Conservation (phyloP, 1,140 invertebrate species). For the Macrobrachium nipponense region DNA sequence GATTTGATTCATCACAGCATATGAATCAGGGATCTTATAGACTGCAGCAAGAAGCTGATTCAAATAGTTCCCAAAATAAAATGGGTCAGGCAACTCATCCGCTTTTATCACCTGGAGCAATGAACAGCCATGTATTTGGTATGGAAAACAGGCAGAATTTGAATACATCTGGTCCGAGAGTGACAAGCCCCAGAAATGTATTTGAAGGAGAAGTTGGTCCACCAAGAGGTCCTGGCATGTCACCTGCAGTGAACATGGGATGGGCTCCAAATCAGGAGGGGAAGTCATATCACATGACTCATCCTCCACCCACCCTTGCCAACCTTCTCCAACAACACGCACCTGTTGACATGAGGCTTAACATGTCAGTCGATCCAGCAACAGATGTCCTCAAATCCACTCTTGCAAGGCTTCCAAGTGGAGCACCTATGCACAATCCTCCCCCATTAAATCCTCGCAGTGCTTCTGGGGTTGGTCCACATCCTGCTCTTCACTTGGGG, state of each 20-base stretch:
- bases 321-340: conserved; percentile 48
- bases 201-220: conserved; percentile 46
- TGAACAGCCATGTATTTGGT: conserved; percentile 43
- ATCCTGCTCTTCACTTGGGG: conserved; percentile 33
- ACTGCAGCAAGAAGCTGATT: conserved; percentile 32
- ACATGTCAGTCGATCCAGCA: conserved; percentile 28
- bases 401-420: conserved; percentile 35
- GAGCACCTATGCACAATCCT: conserved; percentile 38
- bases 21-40: conserved; percentile 45
- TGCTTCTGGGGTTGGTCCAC: conserved; percentile 44
- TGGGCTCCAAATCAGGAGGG: conserved; percentile 45
- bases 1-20: conserved; percentile 28
- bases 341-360: conserved; percentile 48
- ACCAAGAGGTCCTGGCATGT: conserved; percentile 34
- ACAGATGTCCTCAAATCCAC: conserved; percentile 39
- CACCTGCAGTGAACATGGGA: conserved; percentile 22
- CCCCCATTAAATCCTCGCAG: conserved; percentile 35
- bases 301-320: conserved; percentile 44
- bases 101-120: conserved; percentile 35
- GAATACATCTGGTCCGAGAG: conserved; percentile 25
- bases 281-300: conserved; percentile 43
- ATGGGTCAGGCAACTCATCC: conserved; percentile 34
- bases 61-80: conserved; percentile 31
- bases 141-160: conserved; percentile 48
- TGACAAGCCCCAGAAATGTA: conserved; percentile 30